These are phyloP conservation scores for Halcyon senegalensis DNA, from an alignment of 2,113 vertebrate species.

Conservation along the genomic window DNA sequence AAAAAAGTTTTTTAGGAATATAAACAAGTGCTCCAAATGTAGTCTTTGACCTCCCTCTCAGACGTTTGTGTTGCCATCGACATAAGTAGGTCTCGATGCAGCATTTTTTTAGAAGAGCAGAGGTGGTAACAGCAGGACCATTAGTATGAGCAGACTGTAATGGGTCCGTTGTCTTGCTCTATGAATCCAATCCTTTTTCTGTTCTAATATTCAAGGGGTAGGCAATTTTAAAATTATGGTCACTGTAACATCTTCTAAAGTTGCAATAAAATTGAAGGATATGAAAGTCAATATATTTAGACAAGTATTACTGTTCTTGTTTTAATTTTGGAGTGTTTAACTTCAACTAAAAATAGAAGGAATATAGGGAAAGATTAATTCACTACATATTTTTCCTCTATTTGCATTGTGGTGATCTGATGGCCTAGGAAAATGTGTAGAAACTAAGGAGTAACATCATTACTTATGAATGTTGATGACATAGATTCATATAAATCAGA, in stretches of 20 bases:
- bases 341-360: neutral
- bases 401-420: neutral
- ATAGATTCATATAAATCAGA: constrained; percentile 10
- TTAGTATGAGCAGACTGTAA: neutral
- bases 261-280: neutral
- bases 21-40: neutral
- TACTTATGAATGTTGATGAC: neutral
- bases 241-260: neutral
- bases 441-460: neutral
- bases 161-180: neutral
- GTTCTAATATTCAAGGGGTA: neutral
- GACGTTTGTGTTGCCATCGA: neutral
- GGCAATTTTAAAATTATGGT: neutral
- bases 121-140: neutral
- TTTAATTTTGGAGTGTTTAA: neutral
- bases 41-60: neutral
- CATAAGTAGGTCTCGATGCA: neutral
- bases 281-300: neutral
- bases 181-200: neutral
- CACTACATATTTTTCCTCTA: neutral
- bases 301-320: neutral
- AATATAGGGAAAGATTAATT: neutral
- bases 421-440: neutral
- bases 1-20: neutral
- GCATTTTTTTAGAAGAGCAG: neutral